phyloP scores from a whole-genome alignment of 2,113 vertebrate species.

The Tylochromis polylepis region DNA sequence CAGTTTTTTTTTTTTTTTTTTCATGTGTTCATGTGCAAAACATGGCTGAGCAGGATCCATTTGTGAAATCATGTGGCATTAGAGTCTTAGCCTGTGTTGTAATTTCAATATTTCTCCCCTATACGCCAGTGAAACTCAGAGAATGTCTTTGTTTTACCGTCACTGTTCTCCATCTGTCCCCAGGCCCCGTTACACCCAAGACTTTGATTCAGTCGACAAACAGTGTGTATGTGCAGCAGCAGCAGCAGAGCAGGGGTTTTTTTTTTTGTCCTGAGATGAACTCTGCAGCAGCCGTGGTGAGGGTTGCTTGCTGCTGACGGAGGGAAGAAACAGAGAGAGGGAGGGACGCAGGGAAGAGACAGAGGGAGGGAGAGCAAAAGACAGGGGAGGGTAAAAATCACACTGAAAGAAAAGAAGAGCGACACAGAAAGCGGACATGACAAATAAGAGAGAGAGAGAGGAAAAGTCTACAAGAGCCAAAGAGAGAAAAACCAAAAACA shows the following conservation, averaged over 20 bases:
- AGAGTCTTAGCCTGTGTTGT: background rate
- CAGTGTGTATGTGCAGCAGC: constrained; percentile 9
- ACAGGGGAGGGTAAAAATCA: background rate
- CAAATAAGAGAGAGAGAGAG: background rate
- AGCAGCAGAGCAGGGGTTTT: background rate
- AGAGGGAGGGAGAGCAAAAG: background rate
- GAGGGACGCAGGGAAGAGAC: constrained; percentile 11
- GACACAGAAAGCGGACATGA: constrained; percentile 3
- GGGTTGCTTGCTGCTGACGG: constrained; percentile 37
- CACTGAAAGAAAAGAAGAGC: background rate
- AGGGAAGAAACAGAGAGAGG: background rate
- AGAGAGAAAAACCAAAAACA: background rate
- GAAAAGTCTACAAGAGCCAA: background rate
- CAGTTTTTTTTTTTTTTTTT: background rate
- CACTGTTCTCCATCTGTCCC: constrained; percentile 58
- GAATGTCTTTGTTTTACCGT: constrained; percentile 31
- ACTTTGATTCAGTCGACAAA: constrained; percentile 29
- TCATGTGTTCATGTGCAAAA: background rate
- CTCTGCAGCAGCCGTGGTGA: constrained; percentile 47
- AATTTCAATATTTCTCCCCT: background rate
- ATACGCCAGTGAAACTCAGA: background rate
- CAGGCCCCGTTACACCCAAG: constrained; percentile 44
- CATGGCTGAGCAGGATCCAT: background rate
- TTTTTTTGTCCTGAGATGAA: constrained; percentile 63
- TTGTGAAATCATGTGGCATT: constrained; percentile 5